These are phyloP conservation scores for Piaya cayana DNA, from an alignment of 2,113 vertebrate species.

Conservation along the genomic window DNA sequence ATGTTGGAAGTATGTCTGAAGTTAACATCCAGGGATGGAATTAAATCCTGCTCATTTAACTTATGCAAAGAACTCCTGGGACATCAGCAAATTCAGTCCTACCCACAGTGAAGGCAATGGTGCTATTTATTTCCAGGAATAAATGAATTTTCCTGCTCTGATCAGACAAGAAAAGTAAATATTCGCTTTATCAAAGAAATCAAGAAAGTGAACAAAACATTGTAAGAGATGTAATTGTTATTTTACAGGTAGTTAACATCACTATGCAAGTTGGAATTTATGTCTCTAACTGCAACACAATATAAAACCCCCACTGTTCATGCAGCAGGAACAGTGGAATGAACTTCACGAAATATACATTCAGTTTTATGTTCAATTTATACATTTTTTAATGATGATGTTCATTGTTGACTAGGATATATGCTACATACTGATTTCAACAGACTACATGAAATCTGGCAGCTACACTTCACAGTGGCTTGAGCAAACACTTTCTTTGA, in stretches of 20 bases:
- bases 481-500: conserved; percentile 10
- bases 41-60: conserved; percentile 22
- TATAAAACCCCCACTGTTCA: background rate
- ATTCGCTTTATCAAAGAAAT: conserved; percentile 45
- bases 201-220: conserved; percentile 26
- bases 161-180: conserved; percentile 29
- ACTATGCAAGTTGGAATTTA: conserved; percentile 17
- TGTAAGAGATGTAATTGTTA: conserved; percentile 39
- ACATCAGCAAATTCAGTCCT: background rate
- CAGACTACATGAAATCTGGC: background rate
- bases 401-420: background rate
- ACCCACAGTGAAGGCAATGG: conserved; percentile 2
- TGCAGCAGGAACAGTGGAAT: conserved; percentile 24
- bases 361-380: conserved; percentile 19
- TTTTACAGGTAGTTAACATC: conserved; percentile 44
- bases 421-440: conserved; percentile 20
- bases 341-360: conserved; percentile 44
- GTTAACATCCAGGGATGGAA: conserved; percentile 13
- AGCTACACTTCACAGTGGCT: background rate
- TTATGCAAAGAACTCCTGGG: conserved; percentile 5
- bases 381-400: background rate
- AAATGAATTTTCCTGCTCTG: conserved; percentile 17
- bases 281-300: conserved; percentile 10
- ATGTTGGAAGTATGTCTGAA: conserved; percentile 10
- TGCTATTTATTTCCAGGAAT: conserved; percentile 10